Evolutionary conservation across 2,113 vertebrate species (phyloP), one percentile per base, ranked within the genome.

Genomic region (Epinephelus cyanopodus): DNA sequence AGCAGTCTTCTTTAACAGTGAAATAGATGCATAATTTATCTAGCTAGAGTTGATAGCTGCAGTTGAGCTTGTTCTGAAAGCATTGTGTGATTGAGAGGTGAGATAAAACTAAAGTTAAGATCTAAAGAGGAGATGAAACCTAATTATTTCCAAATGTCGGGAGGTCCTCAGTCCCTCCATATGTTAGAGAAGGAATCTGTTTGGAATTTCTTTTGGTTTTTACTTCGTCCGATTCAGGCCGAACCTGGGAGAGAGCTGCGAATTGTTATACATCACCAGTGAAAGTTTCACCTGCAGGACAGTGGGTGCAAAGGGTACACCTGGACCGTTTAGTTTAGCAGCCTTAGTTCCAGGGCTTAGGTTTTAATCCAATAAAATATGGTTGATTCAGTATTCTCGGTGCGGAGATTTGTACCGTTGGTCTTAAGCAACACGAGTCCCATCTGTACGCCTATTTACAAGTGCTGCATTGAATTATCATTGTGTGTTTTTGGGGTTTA

Each of bases 331-430:
- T 48, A 61, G 48, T 56, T 19, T 25, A 76, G 58, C n/a, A 6
- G 37, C 58, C 61, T 54, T 56, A 54, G 63, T 67, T 67, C 61
- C 1, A 14, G 57, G 67, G 72, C 37, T 90, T 69, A 70, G 58
- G 67, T 23, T 78, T 57, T 88, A 89, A 89, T 88, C 85, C 89
- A 88, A 66, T 88, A 63, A 33, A 76, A 65, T 62, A 33, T 37
- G 33, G 70, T 75, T 70, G 70, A 69, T 73, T 80, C 75, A 79
- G 69, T 81, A 27, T 80, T 82, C 21, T 56, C 4, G 50, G 29
- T 3, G 5, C 58, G 27, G 33, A 48, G 81, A 42, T 81, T 81
- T 78, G 33, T 5, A 18, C 42, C 13, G 11, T 42, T 15, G 0
- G 47, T 64, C 42, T 58, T 61, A 54, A 60, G 75, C 29, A 58